phyloP scores from a whole-genome alignment of 1,140 invertebrate species.

The Temnothorax curvispinosus region DNA sequence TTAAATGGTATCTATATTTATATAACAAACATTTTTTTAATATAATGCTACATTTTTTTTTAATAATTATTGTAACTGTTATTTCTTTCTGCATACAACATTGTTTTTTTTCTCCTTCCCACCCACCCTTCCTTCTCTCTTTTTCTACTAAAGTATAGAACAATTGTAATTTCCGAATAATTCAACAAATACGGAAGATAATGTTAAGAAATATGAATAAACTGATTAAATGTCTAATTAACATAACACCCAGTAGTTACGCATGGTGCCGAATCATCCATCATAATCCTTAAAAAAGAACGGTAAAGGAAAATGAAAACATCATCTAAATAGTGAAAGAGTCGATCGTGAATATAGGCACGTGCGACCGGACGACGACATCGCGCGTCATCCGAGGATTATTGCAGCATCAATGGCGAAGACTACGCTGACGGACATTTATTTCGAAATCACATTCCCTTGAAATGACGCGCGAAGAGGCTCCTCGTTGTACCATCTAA shows the following conservation, averaged over 20 bases:
- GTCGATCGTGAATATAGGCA: slow-evolving; percentile 29
- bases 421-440: slow-evolving; percentile 34
- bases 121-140: background rate
- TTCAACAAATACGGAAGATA: background rate
- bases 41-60: background rate
- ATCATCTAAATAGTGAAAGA: slow-evolving; percentile 50
- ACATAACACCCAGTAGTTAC: slow-evolving; percentile 70
- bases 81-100: background rate
- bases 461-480: slow-evolving; percentile 33
- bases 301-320: slow-evolving; percentile 58
- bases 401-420: slow-evolving; percentile 43
- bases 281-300: slow-evolving; percentile 64
- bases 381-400: slow-evolving; percentile 27
- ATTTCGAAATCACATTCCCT: slow-evolving; percentile 58
- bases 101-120: background rate
- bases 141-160: background rate
- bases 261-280: slow-evolving; percentile 74
- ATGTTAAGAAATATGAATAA: slow-evolving; percentile 55
- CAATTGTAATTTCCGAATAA: background rate
- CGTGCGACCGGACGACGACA: slow-evolving; percentile 15
- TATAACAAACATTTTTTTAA: background rate
- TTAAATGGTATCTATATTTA: background rate
- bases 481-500: slow-evolving; percentile 21
- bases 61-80: background rate
- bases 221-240: slow-evolving; percentile 80